A percentile compares a stretch with the other conserved stretches of the same genome.
Conservation (phyloP, 2,888 invertebrate genomes). For the Zhengitettix transpicula region DNA sequence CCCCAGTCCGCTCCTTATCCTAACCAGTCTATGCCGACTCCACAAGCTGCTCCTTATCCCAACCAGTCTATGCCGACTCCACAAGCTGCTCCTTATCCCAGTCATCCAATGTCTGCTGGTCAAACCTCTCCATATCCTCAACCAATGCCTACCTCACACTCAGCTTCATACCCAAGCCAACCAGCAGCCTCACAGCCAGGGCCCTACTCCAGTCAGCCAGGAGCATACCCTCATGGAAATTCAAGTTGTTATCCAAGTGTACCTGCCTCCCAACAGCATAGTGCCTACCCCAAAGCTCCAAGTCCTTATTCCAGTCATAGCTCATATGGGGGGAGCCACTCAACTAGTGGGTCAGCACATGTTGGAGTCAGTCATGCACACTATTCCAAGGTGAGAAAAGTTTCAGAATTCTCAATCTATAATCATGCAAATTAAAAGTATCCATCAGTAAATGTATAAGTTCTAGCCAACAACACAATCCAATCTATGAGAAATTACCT, state of each 20-base stretch:
- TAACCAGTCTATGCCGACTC: not conserved
- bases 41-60: constrained; percentile 4
- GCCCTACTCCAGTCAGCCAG: not conserved
- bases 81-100: constrained; percentile 1
- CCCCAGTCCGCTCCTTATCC: not conserved
- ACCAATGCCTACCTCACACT: not conserved
- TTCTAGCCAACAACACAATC: too few relatives aligned
- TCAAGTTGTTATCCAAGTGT: not conserved
- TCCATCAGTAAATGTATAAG: too few relatives aligned
- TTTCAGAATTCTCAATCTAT: too few relatives aligned
- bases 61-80: not conserved
- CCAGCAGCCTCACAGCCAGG: not conserved
- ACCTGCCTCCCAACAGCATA: too few relatives aligned
- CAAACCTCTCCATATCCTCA: not conserved
- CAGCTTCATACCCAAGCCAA: not conserved
- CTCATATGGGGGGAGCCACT: not conserved
- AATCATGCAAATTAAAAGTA: too few relatives aligned
- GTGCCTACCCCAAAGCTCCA: too few relatives aligned
- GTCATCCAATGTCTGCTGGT: not conserved
- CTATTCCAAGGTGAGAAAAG: constrained; percentile 3
- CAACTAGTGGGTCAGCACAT: too few relatives aligned
- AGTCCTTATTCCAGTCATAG: not conserved
- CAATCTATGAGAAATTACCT: too few relatives aligned
- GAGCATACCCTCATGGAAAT: not conserved
- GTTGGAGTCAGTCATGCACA: not conserved